These are phyloP conservation scores for Philotrypesis tridentata DNA, from an alignment of 1,140 invertebrate species.

Conservation along the genomic window DNA sequence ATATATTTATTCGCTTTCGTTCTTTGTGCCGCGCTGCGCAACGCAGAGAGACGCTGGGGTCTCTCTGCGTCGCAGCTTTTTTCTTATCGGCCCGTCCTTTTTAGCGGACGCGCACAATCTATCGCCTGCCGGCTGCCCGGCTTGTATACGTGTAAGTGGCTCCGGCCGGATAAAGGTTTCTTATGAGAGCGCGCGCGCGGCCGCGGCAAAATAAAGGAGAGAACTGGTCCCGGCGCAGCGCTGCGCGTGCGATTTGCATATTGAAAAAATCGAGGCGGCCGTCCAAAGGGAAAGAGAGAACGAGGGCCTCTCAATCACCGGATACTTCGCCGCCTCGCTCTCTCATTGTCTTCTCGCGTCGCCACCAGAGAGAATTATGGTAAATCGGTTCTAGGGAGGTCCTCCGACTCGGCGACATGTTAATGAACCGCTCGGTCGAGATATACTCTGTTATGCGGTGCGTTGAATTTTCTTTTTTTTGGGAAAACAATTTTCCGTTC, in stretches of 20 bases:
- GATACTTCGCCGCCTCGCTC: slow-evolving; percentile 29
- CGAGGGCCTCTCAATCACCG: slow-evolving; percentile 34
- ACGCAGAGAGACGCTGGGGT: too few relatives aligned
- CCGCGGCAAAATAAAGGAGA: neutral
- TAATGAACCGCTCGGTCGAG: neutral
- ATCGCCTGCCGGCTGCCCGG: neutral
- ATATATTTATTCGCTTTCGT: slow-evolving; percentile 19
- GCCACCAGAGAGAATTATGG: slow-evolving; percentile 28
- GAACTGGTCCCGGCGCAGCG: neutral
- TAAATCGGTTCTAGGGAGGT: slow-evolving; percentile 7
- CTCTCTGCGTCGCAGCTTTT: neutral
- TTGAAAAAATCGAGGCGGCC: slow-evolving; percentile 35
- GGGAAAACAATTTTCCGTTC: too few relatives aligned
- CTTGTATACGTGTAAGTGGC: slow-evolving; percentile 1
- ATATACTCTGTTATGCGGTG: neutral
- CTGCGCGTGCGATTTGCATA: slow-evolving; percentile 37
- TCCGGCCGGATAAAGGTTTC: slow-evolving; percentile 39
- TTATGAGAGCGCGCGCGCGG: slow-evolving; percentile 15
- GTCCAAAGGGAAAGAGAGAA: slow-evolving; percentile 1
- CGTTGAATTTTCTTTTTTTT: neutral
- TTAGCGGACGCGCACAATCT: slow-evolving; percentile 10
- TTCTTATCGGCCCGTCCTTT: slow-evolving; percentile 2
- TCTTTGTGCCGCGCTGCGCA: neutral
- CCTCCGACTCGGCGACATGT: slow-evolving; percentile 4
- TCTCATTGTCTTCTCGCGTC: slow-evolving; percentile 40